Evolutionary conservation across 1,140 invertebrate species (phyloP), one percentile per base, ranked within the genome.

Genomic region (Lanistes nyassanus): DNA sequence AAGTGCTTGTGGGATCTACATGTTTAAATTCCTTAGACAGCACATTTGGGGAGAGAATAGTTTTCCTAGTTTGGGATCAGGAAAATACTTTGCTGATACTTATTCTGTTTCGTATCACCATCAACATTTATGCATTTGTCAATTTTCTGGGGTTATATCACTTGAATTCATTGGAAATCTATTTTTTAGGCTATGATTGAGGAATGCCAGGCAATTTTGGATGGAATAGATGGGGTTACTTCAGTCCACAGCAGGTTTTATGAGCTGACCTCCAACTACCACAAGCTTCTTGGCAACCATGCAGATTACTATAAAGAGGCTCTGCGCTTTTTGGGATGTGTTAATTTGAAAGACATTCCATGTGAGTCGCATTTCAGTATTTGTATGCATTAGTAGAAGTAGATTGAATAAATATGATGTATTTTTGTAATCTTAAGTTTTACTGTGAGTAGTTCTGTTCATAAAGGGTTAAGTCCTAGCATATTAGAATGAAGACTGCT

Each of bases 191-290:
- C 94, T 86, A 93, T 98, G 26, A 95, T 99, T 71, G 96, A 98
- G 83, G 94, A 97, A 84, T 92, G 98, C 55, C 94, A 97, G 85
- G 92, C 92, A 60, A 93, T 96, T 58, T 89, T 99, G 16, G 95
- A 98, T 86, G 93, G 94, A 80, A 92, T 96, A 0, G 95, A 97
- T 88, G 97, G 97, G 47, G 93, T 99, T 6, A 97, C 96, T 0
- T 90, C 95, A 2, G 97, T 99, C 11, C 98, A 99, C 89, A 96
- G 96, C 21, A 92, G 96, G 82, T 99, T 97, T 89, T 99, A 99
- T 87, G 93, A 97, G 78, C 91, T 99, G 39, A 96, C 97, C 4
- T 97, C 96, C 56, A 94, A 97, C 79, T 96, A 98, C 82, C 95
- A 96, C 86, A 92, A 91, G 73, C 92, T 95, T 66, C 93, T 95